A percentile compares a stretch with the other conserved stretches of the same genome.
These are phyloP conservation scores for Scaptomyza caliginosa DNA, from an alignment of 2,888 invertebrate species.

Conservation along the genomic window DNA sequence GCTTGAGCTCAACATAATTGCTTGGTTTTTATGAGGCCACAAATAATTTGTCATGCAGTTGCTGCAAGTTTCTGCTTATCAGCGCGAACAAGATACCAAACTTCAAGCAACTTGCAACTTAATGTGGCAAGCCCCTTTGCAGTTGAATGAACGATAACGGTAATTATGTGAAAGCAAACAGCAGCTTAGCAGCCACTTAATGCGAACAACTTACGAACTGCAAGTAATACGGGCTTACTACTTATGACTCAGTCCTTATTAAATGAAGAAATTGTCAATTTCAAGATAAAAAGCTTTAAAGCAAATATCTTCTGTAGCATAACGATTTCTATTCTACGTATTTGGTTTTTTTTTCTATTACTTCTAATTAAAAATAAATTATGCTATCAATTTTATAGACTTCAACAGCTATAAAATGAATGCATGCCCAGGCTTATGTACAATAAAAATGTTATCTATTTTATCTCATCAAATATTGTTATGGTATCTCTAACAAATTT, in stretches of 20 bases:
- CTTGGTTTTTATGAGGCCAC: conserved; percentile 52
- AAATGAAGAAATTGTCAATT: not conserved
- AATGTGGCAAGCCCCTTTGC: conserved; percentile 21
- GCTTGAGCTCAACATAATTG: conserved; percentile 53
- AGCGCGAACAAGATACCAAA: conserved; percentile 17
- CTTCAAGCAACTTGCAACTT: conserved; percentile 23
- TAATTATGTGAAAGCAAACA: conserved; percentile 36
- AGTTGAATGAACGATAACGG: conserved; percentile 33
- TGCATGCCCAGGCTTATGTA: not conserved
- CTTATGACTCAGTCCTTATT: not conserved
- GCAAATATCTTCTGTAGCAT: no score
- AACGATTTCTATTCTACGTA: no score
- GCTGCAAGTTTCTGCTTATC: conserved; percentile 39
- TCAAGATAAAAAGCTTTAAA: not conserved
- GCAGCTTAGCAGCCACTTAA: conserved; percentile 33
- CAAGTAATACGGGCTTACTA: not conserved
- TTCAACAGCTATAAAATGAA: conserved; percentile 13
- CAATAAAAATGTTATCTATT: not conserved
- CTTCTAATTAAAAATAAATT: not conserved
- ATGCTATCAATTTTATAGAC: not conserved
- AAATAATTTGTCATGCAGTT: conserved; percentile 56
- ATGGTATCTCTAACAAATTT: conserved; percentile 11
- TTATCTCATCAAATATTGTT: conserved; percentile 20
- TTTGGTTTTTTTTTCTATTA: not conserved
- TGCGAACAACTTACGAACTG: not conserved